Conservation (phyloP, 1,140 invertebrate species). For the Drosophila cardini region DNA sequence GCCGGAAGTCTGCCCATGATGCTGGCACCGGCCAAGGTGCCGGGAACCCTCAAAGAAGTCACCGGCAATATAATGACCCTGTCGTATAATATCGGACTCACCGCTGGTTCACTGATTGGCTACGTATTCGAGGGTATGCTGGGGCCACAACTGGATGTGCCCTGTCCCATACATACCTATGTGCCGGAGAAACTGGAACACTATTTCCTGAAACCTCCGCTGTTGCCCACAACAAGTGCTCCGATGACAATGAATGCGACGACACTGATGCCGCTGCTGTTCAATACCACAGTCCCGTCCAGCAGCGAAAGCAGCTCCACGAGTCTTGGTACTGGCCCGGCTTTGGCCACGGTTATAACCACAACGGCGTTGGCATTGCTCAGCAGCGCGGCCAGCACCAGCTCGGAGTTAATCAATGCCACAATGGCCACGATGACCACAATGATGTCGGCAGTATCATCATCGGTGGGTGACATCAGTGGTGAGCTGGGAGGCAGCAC, state of each 20-base stretch:
- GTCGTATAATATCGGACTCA: slow-evolving; percentile 93
- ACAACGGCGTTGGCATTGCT: slow-evolving; percentile 68
- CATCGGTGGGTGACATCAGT: slow-evolving; percentile 73
- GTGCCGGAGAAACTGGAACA: slow-evolving; percentile 63
- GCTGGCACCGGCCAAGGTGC: slow-evolving; percentile 92
- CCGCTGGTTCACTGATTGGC: slow-evolving; percentile 92
- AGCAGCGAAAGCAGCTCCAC: slow-evolving; percentile 49
- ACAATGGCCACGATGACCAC: slow-evolving; percentile 71
- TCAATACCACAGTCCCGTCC: slow-evolving; percentile 65
- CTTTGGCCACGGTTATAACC: slow-evolving; percentile 69
- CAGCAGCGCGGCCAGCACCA: slow-evolving; percentile 65
- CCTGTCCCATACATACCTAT: slow-evolving; percentile 81
- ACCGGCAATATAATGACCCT: slow-evolving; percentile 97
- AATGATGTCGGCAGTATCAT: slow-evolving; percentile 64
- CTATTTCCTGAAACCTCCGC: slow-evolving; percentile 50
- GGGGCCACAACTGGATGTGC: slow-evolving; percentile 86
- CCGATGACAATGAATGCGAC: slow-evolving; percentile 48
- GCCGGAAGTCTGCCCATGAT: slow-evolving; percentile 96
- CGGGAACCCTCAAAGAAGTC: slow-evolving; percentile 90
- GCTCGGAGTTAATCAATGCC: slow-evolving; percentile 67
- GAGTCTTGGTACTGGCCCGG: slow-evolving; percentile 44
- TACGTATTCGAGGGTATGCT: slow-evolving; percentile 92
- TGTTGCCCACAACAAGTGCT: slow-evolving; percentile 57
- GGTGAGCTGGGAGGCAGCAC: slow-evolving; percentile 66
- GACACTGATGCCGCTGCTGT: slow-evolving; percentile 59